Base-by-base conservation (phyloP, 2,797 vertebrate species). In the Sphaeramia orbicularis region DNA sequence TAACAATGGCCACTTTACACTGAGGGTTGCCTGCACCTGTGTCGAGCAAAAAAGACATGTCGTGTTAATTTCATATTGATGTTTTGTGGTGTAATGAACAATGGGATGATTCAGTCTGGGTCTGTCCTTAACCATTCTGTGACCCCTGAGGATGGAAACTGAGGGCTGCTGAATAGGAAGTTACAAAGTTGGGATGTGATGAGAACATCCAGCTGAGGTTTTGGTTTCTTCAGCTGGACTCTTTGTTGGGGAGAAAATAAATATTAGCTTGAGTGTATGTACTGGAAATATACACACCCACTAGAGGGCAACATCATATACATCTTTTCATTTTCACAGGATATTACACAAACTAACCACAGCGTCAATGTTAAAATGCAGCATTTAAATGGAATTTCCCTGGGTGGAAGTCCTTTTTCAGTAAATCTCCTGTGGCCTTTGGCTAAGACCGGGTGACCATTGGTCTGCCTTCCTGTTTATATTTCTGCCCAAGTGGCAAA, bases 1-100 rank as follows among this genome's bases (percentile, higher is more conserved):
- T 95, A 78, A 99, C 96, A 80, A 99, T 90, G 94, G 93, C 85
- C 61, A 92, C 80, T 77, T 80, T 87, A 62, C 91, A 92, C 1
- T 62, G 35, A 18, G 86, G 74, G 60, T 95, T 95, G 7, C 96
- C 97, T 76, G 96, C 96, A 86, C 97, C 97, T 99, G 89, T 37
- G 83, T 80, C 37, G 68, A 44, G 13, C 40, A 60, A 18, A 30
- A 6, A 16, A 66, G 1, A 6, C 11, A 4, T 15, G 18, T 16
- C 0, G 38, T 4, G 18, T 41, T 71, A 2, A 75, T 56, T 16
- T 53, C 11, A 7, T n/a, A 49, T 44, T 62, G 38, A 8, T 43
- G n/a, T 41, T 51, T 18, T 12, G 8, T 14, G 24, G 30, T 3
- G 1, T 5, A 47, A 42, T 9, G 36, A 47, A 47, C 41, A 70